Evolutionary conservation across 2,888 invertebrate genomes (phyloP), one percentile per base, ranked within the genome.

Genomic region (Drosophila antonietae): DNA sequence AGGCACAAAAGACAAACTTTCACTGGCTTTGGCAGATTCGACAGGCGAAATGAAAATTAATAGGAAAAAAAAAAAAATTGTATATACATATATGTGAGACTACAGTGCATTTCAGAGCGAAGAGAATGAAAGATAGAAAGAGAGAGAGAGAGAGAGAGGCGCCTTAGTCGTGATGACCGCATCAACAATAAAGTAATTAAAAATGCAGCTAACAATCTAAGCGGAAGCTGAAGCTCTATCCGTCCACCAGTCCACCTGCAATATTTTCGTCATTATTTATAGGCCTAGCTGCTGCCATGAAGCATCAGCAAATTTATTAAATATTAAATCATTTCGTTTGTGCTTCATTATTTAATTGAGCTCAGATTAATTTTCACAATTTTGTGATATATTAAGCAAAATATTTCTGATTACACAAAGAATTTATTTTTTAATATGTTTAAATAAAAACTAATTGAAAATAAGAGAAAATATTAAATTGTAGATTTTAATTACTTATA

Each of bases 1-100:
- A 82, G 77, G 82, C 82, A 80, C 76, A 80, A 73, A 87, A 88
- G 84, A 83, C 79, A 84, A 86, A 88, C 82, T 88, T 88, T 88
- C 78, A 66, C 58, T 75, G 63, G 78, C 80, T 84, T 68, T 83
- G 72, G 68, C 75, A 81, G 70, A 82, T 82, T 84, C 88, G 88
- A 85, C 88, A 88, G 75, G 75, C 83, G 61, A 72, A 83, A 85
- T 81, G 79, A 83, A 84, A 84, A 84, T 79, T 79, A 85, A 85
- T 84, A 85, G 64, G 77, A 81, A 73, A 87, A 15, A 6, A 2
- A n/a, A 47, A 20, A 15, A 15, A 28, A 8, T 4, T 7, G 12
- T 10, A 51, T 20, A 35, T 7, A 33, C 12, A 51, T 20, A 20
- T 7, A 20, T 18, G 5, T 62, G 58, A 60, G 59, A 59, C 78